Evolutionary conservation across 2,797 vertebrate genomes (phyloP), one percentile per base, ranked within the genome.

Genomic region (Hafferia zeledoni): DNA sequence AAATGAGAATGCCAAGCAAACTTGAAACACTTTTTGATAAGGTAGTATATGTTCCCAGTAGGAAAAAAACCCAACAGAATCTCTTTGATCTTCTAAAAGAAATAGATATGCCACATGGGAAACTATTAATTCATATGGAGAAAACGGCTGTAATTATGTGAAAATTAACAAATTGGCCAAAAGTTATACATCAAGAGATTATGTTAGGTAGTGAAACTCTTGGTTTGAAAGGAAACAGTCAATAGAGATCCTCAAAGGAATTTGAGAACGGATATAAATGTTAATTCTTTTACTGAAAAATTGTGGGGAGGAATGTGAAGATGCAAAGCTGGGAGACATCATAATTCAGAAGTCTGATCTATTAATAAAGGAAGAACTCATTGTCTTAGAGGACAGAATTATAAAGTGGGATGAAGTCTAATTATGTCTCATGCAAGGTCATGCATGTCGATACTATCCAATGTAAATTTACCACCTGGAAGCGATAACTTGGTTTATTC

Each of bases 81-180:
- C 15, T 85, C 44, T 82, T 82, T 83, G 52, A 67, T 89, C 82
- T 70, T 82, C 44, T 85, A 77, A 89, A 93, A 85, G 41, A 95
- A 95, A 74, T 13, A 83, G 63, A 93, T 89, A 94, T 5, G 27
- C 25, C 89, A 80, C 56, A 23, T 53, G 76, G 76, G 89, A 80
- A 89, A 77, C 24, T 63, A 67, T 63, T 74, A 84, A 89, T 83
- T 92, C 15, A 68, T 76, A 63, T 6, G 22, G 33, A 87, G 52
- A 94, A 89, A 69, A 70, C 52, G n/a, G 18, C 23, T 93, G 64
- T 85, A 85, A 92, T 89, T 93, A 93, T 67, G 57, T 64, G 41
- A 91, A 91, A 95, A 92, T 80, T 93, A 93, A 92, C n/a, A 93
- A 92, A 85, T 46, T 89, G 52, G 9, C 37, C 41, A 46, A 41